Base-by-base conservation (phyloP, 2,888 invertebrate species). In the Hermaeophaga mercurialis region DNA sequence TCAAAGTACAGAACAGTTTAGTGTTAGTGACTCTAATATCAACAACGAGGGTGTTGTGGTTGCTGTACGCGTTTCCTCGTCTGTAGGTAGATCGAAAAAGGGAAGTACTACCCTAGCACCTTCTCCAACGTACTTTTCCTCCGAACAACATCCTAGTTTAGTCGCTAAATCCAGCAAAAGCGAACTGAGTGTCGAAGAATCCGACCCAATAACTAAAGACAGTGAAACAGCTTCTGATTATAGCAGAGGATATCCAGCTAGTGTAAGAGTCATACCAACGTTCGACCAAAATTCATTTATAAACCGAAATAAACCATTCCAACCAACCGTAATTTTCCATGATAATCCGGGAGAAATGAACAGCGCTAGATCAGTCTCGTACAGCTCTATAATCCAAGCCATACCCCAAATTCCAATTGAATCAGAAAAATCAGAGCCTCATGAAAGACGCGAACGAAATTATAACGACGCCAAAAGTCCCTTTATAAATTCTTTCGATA, bases 101-200 rank as follows among this genome's bases (percentile, higher is more conserved):
- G 24, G 26, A 14, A 45, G 38, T 7, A 33, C n/a, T 41, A 41
- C 39, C 2, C 1, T 26, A 4, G 9, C 8, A 48, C 49, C 49
- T n/a, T 1, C 15, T 11, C 28, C 22, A 8, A 36, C 19, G 26
- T 44, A 53, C 19, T 45, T 15, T 18, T 44, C 36, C 3, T 26
- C 38, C 14, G 53, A 36, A 63, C 78, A 81, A 47, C 73, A 77
- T 31, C 79, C 75, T n/a, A 80, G 78, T 57, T 74, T 81, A 48
- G 74, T 80, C 24, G 80, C 83, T 26, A 81, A 82, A 54, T 81
- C 81, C 1, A 84, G 82, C 64, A 81, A 82, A 67, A 83, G 81
- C 66, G 83, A 83, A 56, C 81, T 84, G 59, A 80, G 80, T 48
- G 81, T 84, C 2, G 84, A 85, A 66, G 84, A 84, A 71, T 76